Conservation (phyloP, 2,888 invertebrate species). For the Gisinianus flammeolus region DNA sequence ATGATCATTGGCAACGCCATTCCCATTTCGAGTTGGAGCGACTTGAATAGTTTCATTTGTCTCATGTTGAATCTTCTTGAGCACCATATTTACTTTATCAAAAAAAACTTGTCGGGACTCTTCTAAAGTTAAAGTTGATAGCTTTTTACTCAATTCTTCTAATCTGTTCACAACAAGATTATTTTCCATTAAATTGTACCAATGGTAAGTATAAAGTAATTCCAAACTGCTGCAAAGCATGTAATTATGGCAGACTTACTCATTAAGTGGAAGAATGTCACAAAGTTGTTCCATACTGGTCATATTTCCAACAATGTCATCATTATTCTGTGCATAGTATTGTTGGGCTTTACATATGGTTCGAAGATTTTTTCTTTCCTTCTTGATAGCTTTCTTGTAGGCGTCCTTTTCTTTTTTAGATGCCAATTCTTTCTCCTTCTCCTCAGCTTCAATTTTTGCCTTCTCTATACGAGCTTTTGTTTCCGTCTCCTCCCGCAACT, state of each 20-base stretch:
- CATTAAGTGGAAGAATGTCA: slow-evolving; percentile 69
- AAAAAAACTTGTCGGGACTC: slow-evolving; percentile 73
- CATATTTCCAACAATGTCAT: slow-evolving; percentile 81
- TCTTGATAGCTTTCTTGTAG: slow-evolving; percentile 82
- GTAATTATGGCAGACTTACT: slow-evolving; percentile 52
- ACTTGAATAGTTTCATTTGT: slow-evolving; percentile 62
- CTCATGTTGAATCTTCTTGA: slow-evolving; percentile 74
- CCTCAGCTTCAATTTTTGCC: slow-evolving; percentile 79
- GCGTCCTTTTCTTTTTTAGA: slow-evolving; percentile 85
- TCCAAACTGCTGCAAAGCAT: neutral
- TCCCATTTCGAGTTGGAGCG: slow-evolving; percentile 59
- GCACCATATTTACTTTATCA: slow-evolving; percentile 72
- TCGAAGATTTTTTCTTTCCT: slow-evolving; percentile 80
- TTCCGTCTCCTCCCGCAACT: slow-evolving; percentile 70
- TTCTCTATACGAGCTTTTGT: slow-evolving; percentile 68
- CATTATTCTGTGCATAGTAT: slow-evolving; percentile 74
- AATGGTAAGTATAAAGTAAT: no score
- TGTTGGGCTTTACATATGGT: slow-evolving; percentile 81
- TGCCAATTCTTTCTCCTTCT: slow-evolving; percentile 79
- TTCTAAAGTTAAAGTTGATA: slow-evolving; percentile 58
- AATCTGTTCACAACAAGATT: slow-evolving; percentile 53
- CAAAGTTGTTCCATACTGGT: slow-evolving; percentile 91
- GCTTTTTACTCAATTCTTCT: slow-evolving; percentile 60
- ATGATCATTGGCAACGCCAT: slow-evolving; percentile 64
- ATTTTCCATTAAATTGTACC: neutral